phyloP scores from a whole-genome alignment of 2,113 vertebrate genomes.

The Lota lota region DNA sequence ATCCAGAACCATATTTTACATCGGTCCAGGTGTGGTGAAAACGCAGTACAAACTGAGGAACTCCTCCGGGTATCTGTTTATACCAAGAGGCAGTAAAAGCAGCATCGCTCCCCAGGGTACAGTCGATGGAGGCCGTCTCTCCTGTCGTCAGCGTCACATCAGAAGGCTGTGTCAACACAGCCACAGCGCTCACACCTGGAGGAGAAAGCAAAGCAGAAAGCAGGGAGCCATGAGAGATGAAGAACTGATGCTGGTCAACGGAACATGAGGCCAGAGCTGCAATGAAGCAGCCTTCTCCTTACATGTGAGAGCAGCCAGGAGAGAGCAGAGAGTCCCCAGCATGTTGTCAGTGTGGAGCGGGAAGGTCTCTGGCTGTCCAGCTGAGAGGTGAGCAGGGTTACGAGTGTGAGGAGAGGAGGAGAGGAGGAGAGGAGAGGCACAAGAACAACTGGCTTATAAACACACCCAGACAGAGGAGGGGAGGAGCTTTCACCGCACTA shows the following conservation, averaged over 20 bases:
- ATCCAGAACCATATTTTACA: constrained; percentile 27
- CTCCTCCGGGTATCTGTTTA: constrained; percentile 49
- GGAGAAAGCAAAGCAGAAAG: constrained; percentile 18
- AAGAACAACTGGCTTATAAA: neutral
- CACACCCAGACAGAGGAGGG: too few relatives aligned
- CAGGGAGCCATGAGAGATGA: neutral
- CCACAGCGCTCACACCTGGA: constrained; percentile 50
- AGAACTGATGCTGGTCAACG: too few relatives aligned
- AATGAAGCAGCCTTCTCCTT: neutral
- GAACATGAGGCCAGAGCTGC: too few relatives aligned
- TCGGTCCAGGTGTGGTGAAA: accelerated
- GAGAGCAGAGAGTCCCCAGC: constrained; percentile 51
- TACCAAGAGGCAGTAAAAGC: constrained; percentile 15
- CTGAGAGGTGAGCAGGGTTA: constrained; percentile 33
- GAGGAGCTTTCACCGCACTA: too few relatives aligned
- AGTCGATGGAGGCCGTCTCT: constrained; percentile 37
- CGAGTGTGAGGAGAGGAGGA: constrained; percentile 9
- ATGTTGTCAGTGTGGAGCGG: constrained; percentile 51
- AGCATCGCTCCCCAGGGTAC: neutral
- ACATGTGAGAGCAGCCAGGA: constrained; percentile 54
- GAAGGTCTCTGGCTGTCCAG: constrained; percentile 30
- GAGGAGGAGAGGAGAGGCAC: constrained; percentile 14
- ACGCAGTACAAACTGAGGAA: constrained; percentile 19
- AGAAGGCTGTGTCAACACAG: constrained; percentile 33
- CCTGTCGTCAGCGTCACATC: constrained; percentile 34